Evolutionary conservation across 2,113 vertebrate genomes (phyloP).

Genomic region (Nibea albiflora): DNA sequence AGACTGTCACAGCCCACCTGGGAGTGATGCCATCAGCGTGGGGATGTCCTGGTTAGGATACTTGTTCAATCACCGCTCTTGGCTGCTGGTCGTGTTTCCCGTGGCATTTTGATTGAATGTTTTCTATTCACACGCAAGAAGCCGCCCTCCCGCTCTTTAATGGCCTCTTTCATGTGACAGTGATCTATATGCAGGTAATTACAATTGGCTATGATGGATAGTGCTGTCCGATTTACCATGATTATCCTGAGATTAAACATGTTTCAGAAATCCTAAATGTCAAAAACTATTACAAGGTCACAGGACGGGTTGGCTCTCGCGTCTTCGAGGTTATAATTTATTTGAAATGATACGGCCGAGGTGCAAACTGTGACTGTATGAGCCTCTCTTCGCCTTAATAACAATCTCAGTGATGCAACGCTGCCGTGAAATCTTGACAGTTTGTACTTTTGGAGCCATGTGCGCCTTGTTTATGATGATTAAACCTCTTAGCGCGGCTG

Average conservation of each 20-base stretch:
- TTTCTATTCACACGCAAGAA: constrained; percentile 60
- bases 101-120: constrained; percentile 75
- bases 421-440: background rate
- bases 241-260: constrained; percentile 77
- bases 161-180: constrained; percentile 72
- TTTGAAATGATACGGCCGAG: background rate
- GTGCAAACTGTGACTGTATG: background rate
- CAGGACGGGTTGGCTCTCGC: constrained; percentile 17
- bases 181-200: constrained; percentile 79
- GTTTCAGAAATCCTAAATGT: constrained; percentile 71
- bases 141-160: constrained; percentile 31
- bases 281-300: constrained; percentile 68
- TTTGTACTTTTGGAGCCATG: background rate
- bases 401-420: background rate
- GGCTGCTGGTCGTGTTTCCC: constrained; percentile 41
- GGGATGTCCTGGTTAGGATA: constrained; percentile 53
- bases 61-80: constrained; percentile 59
- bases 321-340: constrained; percentile 25
- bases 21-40: constrained; percentile 27
- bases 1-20: constrained; percentile 55
- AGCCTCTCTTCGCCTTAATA: background rate
- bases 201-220: constrained; percentile 76
- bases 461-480: constrained; percentile 3
- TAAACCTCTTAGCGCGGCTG: constrained; percentile 3
- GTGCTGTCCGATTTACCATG: constrained; percentile 60